Evolutionary conservation across 1,140 invertebrate species (phyloP).

Genomic region (Proales similis): DNA sequence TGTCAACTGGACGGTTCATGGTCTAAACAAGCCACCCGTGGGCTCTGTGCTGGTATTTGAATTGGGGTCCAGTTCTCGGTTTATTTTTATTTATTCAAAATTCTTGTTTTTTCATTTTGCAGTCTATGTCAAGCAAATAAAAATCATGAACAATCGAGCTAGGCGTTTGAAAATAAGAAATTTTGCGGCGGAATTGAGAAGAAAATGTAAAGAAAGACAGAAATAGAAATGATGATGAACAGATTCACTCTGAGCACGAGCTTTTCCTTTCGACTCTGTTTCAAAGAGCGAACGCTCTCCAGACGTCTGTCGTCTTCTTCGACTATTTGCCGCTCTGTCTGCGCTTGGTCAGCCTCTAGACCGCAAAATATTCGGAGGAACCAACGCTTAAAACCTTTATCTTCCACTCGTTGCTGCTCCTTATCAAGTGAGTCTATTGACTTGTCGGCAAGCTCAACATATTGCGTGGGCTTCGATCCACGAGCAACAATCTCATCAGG

Average conservation of each 20-base stretch:
- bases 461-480: too few relatives aligned
- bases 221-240: slow-evolving; percentile 8
- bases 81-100: too few relatives aligned
- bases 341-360: not conserved
- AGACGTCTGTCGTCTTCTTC: slow-evolving; percentile 3
- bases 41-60: too few relatives aligned
- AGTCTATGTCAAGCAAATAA: too few relatives aligned
- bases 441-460: not conserved
- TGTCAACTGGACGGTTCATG: slow-evolving; percentile 16
- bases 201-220: slow-evolving; percentile 23
- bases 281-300: slow-evolving; percentile 28
- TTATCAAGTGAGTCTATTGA: slow-evolving; percentile 8
- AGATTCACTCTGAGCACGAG: slow-evolving; percentile 31
- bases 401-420: not conserved
- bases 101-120: too few relatives aligned
- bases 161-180: slow-evolving; percentile 32
- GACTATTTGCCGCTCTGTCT: too few relatives aligned
- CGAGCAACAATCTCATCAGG: slow-evolving; percentile 28
- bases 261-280: slow-evolving; percentile 13
- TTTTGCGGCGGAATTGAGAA: slow-evolving; percentile 33
- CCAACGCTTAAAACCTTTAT: not conserved
- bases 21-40: too few relatives aligned
- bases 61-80: too few relatives aligned
- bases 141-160: too few relatives aligned
- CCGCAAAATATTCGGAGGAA: not conserved